Percentiles rank a stretch among this genome's conserved stretches.
Conservation (phyloP, 1,140 invertebrate species). For the Papilio dardanus region DNA sequence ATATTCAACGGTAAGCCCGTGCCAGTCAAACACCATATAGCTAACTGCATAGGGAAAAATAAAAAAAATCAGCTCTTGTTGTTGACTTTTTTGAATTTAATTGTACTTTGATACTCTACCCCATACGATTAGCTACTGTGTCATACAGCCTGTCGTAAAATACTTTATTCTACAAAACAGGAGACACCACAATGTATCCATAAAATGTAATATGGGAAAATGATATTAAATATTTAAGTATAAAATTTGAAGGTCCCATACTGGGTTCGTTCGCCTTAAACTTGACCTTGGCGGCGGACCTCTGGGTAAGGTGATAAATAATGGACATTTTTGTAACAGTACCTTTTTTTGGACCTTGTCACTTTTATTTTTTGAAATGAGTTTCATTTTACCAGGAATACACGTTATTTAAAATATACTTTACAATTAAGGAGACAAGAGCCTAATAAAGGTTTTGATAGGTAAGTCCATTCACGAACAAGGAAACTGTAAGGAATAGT, state of each 20-base stretch:
- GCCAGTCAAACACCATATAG: no score
- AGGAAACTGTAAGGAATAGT: no score
- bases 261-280: conserved; percentile 40
- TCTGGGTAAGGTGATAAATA: conserved; percentile 53
- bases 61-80: no score
- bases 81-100: no score
- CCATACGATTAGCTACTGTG: no score
- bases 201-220: neutral
- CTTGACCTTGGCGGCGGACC: conserved; percentile 44
- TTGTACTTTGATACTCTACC: no score
- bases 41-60: no score
- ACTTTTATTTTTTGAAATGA: conserved; percentile 20
- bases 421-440: neutral
- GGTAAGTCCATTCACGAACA: no score
- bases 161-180: no score
- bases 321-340: conserved; percentile 56
- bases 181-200: neutral
- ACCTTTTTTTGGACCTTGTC: conserved; percentile 42
- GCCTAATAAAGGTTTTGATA: no score
- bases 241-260: conserved; percentile 26
- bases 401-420: neutral
- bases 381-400: conserved; percentile 1
- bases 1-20: no score
- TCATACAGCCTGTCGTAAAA: no score
- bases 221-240: conserved; percentile 8